These are phyloP conservation scores for Neotoxoptera formosana DNA, from an alignment of 1,140 invertebrate species.

Conservation along the genomic window DNA sequence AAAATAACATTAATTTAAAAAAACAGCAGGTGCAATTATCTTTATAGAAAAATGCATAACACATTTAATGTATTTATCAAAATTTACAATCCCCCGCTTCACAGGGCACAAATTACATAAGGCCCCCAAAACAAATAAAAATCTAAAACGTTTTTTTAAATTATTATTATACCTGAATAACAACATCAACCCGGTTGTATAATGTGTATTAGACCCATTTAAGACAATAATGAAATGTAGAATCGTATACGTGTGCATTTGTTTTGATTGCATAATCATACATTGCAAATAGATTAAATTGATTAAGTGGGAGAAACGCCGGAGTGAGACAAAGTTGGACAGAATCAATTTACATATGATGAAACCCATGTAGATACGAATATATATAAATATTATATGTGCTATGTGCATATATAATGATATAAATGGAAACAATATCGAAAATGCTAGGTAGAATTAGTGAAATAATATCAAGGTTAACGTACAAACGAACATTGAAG, in stretches of 20 bases:
- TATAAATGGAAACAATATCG: neutral
- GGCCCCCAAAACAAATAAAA: neutral
- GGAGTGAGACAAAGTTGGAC: neutral
- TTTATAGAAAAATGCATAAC: neutral
- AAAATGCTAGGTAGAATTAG: neutral
- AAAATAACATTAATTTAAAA: neutral
- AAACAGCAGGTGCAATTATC: neutral
- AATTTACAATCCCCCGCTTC: neutral
- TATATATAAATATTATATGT: neutral
- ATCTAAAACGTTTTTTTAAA: neutral
- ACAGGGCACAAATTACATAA: no score
- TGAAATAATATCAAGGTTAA: conserved; percentile 38
- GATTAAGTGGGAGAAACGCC: neutral
- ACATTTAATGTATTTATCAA: neutral
- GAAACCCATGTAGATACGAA: neutral
- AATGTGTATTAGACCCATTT: neutral
- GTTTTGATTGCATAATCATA: conserved; percentile 41
- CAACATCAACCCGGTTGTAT: neutral
- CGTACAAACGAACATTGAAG: neutral
- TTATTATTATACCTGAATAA: neutral
- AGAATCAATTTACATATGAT: conserved; percentile 26
- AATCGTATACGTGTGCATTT: neutral
- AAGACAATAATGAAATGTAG: conserved; percentile 22
- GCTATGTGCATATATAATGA: neutral
- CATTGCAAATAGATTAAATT: neutral